Evolutionary conservation across 2,113 vertebrate genomes (phyloP).

Genomic region (Anarhynchus alexandrinus): DNA sequence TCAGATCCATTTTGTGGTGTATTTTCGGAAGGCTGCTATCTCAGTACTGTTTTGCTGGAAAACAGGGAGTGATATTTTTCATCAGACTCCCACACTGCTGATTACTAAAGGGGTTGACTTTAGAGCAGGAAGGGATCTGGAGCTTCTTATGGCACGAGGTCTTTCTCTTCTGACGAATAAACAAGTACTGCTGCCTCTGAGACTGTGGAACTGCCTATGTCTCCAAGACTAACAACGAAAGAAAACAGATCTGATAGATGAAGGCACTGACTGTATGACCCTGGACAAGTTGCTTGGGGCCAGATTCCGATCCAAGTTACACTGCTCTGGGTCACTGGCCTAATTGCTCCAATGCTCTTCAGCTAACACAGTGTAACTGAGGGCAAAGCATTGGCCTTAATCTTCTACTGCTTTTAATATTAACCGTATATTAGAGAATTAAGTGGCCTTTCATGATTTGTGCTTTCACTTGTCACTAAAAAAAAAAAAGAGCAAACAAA

Average conservation of each 20-base stretch:
- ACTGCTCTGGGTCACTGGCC: constrained; percentile 6
- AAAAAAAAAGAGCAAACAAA: background rate
- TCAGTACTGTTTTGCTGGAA: background rate
- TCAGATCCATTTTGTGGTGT: background rate
- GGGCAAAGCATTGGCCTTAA: background rate
- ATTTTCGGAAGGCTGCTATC: background rate
- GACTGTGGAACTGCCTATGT: background rate
- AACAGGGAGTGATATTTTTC: background rate
- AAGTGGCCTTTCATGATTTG: background rate
- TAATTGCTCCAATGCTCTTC: constrained; percentile 6
- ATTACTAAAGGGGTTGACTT: background rate
- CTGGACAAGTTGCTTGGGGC: background rate
- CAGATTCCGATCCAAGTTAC: background rate
- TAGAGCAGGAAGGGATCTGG: background rate
- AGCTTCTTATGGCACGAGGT: background rate
- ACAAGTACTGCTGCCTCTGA: background rate
- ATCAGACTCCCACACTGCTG: background rate
- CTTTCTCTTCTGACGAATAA: background rate
- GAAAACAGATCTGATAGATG: background rate
- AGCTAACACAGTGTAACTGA: background rate
- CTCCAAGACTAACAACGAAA: background rate
- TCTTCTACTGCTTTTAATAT: background rate
- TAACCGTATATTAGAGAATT: background rate
- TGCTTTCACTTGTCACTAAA: background rate
- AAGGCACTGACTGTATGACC: constrained; percentile 12